Evolutionary conservation across 2,797 vertebrate species (phyloP).

Genomic region (Sebastes taczanowskii): DNA sequence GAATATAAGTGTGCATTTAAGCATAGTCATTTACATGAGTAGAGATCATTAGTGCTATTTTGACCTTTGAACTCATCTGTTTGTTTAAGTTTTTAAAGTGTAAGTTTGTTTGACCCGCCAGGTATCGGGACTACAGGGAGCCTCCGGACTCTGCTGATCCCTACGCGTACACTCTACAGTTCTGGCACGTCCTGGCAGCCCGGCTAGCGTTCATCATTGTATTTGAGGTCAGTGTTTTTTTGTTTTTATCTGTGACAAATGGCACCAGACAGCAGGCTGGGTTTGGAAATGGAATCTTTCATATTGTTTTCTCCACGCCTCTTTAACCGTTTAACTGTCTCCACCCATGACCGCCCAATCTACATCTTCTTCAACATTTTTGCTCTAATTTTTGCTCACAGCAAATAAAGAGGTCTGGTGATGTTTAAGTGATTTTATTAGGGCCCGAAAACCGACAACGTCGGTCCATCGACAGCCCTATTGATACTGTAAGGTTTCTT

Average conservation of each 20-base stretch:
- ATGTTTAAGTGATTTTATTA: background rate
- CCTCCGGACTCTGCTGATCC: conserved; percentile 90
- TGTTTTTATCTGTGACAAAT: conserved; percentile 11
- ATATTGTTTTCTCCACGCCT: background rate
- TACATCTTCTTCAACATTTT: background rate
- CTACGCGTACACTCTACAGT: conserved; percentile 95
- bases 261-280: background rate
- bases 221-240: conserved; percentile 89
- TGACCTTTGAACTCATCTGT: conserved; percentile 7
- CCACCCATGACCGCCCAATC: too few species aligned
- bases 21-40: background rate
- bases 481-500: too few species aligned
- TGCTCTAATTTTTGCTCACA: background rate
- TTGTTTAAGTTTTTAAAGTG: background rate
- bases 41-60: background rate
- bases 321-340: too few species aligned
- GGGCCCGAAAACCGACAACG: too few species aligned
- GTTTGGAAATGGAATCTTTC: background rate
- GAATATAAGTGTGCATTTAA: too few species aligned
- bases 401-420: background rate
- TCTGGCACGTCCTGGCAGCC: conserved; percentile 96
- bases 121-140: conserved; percentile 95
- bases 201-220: conserved; percentile 96
- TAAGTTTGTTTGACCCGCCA: conserved; percentile 41
- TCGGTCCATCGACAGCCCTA: fast-evolving